Base-by-base conservation (phyloP, 1,140 invertebrate genomes). In the Magallana ariakensis region DNA sequence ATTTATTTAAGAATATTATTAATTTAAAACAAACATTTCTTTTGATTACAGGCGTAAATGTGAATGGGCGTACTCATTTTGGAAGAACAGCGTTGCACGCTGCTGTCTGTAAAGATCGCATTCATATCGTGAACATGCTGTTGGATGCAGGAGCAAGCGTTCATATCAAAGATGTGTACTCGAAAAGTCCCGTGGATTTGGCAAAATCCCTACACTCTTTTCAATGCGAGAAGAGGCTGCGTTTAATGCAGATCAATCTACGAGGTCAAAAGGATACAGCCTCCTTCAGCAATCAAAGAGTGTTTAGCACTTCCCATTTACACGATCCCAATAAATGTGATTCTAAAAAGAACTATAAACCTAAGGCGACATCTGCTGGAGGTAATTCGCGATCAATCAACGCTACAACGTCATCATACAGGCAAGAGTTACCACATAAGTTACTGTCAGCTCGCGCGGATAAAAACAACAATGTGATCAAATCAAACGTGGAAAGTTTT, bases 21-120 rank as follows among this genome's bases (percentile, higher is more conserved):
- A 46, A 46, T 46, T 46, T 5, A 46, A 46, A 33, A 46, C 33
- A 5, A 4, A 46, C n/a, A 46, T 46, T 46, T 46, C 33, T 46
- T 60, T 66, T 75, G 15, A 22, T 80, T 90, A 9, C 83, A 93
- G 92, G 92, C 19, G 89, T 92, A 11, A 85, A 88, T 83, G 87
- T 89, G 9, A 91, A 93, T 85, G 87, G 89, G 7, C 66, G 58
- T 16, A 91, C 91, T 10, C 70, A 81, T 11, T 92, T 91, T 85
- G 89, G 90, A 16, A 82, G 92, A 70, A 90, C 91, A 55, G 62
- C 91, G 2, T n/a, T 92, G 9, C 91, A 92, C 82, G 92, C 91
- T 22, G 90, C 92, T 11, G 89, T 90, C 16, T 88, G 88, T 13
- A 89, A 86, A 56, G 92, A 93, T 85, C 88, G 90, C 55, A 87